These are phyloP conservation scores for Numenius phaeopus DNA, from an alignment of 2,797 vertebrate species.

Conservation along the genomic window DNA sequence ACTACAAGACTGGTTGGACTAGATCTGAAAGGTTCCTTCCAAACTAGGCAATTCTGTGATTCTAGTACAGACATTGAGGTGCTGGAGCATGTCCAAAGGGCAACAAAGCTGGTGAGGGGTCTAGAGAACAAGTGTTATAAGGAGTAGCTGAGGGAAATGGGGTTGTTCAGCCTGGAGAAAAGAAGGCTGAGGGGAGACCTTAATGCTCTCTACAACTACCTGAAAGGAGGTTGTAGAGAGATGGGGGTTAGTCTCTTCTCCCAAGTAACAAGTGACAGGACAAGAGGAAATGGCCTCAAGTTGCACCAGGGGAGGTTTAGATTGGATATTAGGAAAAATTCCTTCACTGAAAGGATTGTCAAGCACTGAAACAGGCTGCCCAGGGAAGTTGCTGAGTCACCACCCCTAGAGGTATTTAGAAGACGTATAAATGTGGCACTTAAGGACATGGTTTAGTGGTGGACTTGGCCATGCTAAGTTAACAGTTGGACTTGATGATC, in stretches of 20 bases:
- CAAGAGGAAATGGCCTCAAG: neutral
- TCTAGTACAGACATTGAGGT: neutral
- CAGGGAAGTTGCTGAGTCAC: neutral
- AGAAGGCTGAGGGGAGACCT: neutral
- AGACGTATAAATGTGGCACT: neutral
- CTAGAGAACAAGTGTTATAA: neutral
- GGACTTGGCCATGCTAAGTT: neutral
- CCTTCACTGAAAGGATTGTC: neutral
- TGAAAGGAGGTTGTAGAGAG: neutral
- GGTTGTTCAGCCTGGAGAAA: neutral
- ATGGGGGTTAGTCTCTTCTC: neutral
- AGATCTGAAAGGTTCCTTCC: too few relatives aligned
- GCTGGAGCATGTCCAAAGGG: neutral
- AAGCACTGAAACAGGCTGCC: neutral
- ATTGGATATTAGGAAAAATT: neutral
- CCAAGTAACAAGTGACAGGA: neutral
- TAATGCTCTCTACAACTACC: neutral
- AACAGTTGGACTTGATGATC: neutral
- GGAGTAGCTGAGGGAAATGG: neutral
- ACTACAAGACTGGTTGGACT: neutral
- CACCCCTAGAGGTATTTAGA: neutral
- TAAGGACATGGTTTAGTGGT: neutral
- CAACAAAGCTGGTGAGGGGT: neutral
- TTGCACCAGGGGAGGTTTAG: neutral
- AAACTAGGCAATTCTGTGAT: too few relatives aligned